phyloP scores from a whole-genome alignment of 1,140 invertebrate genomes.

The Bradysia coprophila region DNA sequence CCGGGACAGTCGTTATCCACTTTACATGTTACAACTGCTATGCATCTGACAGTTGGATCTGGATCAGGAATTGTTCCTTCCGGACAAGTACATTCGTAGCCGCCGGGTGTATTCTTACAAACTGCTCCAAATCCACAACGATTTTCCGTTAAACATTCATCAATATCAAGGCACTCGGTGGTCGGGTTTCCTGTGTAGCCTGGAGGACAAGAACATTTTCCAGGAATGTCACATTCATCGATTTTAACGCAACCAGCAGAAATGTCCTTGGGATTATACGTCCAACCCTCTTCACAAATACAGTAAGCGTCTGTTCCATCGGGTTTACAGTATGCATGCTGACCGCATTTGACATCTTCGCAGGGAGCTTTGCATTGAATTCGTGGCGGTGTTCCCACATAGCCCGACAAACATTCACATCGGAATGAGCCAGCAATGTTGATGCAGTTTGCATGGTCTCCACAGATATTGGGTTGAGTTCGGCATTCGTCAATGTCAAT shows the following conservation, averaged over 20 bases:
- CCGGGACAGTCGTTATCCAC: conserved; percentile 64
- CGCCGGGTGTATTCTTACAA: conserved; percentile 60
- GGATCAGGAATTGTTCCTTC: conserved; percentile 64
- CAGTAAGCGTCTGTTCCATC: conserved; percentile 80
- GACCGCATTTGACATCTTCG: conserved; percentile 74
- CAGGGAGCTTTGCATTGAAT: conserved; percentile 75
- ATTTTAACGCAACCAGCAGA: conserved; percentile 81
- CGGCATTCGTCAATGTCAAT: conserved; percentile 69
- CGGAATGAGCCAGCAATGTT: conserved; percentile 70
- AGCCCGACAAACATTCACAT: conserved; percentile 76
- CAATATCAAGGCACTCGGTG: conserved; percentile 58
- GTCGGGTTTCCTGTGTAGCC: conserved; percentile 65
- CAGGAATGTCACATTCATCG: conserved; percentile 75
- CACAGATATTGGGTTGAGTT: conserved; percentile 46
- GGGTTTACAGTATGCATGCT: conserved; percentile 74
- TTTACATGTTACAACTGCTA: conserved; percentile 58
- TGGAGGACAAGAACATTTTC: conserved; percentile 58
- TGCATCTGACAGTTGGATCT: conserved; percentile 54
- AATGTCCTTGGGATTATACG: conserved; percentile 74
- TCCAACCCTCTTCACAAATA: conserved; percentile 85
- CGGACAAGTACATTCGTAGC: conserved; percentile 62
- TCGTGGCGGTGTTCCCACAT: conserved; percentile 60
- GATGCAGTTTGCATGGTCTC: conserved; percentile 57
- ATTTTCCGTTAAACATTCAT: conserved; percentile 51
- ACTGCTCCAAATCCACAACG: conserved; percentile 60